Evolutionary conservation across 2,888 invertebrate genomes (phyloP), one percentile per base, ranked within the genome.

Genomic region (Abscondita cerata): DNA sequence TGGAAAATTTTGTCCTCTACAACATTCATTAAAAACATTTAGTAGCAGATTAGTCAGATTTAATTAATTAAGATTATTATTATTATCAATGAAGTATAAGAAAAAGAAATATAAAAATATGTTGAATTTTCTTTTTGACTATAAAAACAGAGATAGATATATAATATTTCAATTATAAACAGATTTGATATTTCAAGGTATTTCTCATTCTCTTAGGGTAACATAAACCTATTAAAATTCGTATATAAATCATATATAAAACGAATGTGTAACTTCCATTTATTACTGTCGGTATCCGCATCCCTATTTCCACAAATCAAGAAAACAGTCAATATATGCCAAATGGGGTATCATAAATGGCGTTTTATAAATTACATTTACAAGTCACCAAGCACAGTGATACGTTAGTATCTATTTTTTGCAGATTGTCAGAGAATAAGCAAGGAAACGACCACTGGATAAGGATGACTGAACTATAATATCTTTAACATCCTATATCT

Each of bases 281-380:
- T 66, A 66, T 68, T 64, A 64, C 58, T 57, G 56, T 62, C 58
- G 41, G 44, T 50, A n/a, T 46, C 41, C 40, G 59, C 53, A 55
- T 59, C 51, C 50, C 66, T 38, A 68, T 66, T 68, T 68, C 59
- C 65, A 66, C 64, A 66, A 68, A 68, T 68, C 68, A 62, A 58
- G 62, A 62, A 66, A 62, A 66, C 62, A 64, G 64, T 68, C 68
- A 66, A 68, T 68, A 65, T 63, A 66, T 66, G 65, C 68, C 65
- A 65, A 68, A 68, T 66, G 65, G 63, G 59, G 63, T 66, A 65
- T 66, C 68, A 65, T 64, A 68, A 67, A 68, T 64, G 67, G 65
- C 62, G 64, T 68, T 68, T 68, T 67, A 68, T 66, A 68, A 68
- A 68, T 68, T 68, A 68, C 62, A 44, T 68, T 68, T 64, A 68